Base-by-base conservation (phyloP, 2,888 invertebrate genomes). In the Oligia latruncula region DNA sequence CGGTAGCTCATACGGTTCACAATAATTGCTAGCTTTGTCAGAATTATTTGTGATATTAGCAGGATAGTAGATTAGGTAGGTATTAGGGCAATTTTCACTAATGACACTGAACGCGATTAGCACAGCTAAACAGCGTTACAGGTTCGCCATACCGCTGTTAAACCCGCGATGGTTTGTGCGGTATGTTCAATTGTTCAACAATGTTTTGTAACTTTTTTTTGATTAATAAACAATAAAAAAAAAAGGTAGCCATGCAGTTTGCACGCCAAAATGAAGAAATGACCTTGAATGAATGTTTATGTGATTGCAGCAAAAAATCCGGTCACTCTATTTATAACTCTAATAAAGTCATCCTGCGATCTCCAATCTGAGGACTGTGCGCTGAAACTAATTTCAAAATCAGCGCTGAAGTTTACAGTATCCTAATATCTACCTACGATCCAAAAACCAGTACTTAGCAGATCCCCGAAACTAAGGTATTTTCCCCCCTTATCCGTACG, bases 401-500 rank as follows among this genome's bases (percentile, higher is more conserved):
- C 35, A 82, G 4, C 1, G 9, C 58, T n/a, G 15, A 23, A 52
- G 5, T 52, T 35, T 55, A 64, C 1, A 64, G 13, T 52, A 43
- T 40, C 17, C 4, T 60, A 29, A 46, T 43, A 68, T 35, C 67
- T 49, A 58, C 35, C 55, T n/a, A 62, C 55, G 23, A 71, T 49
- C 68, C 29, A 75, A 78, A 75, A 75, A 40, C 65, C 20, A 62
- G 75, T 76, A 83, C 74, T 74, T 73, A 77, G 77, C 72, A 78
- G 76, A 87, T 87, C 77, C 80, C 81, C 85, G 66, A 72, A 76
- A 82, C 85, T 81, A 84, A 87, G 88, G 90, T 90, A 82, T 82
- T 90, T 81, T 86, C 87, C 90, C 88, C 83, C 64, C 49, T 68
- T 80, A 92, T 91, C 91, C 92, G 86, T 86, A 88, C 90, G 91